Conservation (phyloP, 2,113 vertebrate species). For the Canis aureus region DNA sequence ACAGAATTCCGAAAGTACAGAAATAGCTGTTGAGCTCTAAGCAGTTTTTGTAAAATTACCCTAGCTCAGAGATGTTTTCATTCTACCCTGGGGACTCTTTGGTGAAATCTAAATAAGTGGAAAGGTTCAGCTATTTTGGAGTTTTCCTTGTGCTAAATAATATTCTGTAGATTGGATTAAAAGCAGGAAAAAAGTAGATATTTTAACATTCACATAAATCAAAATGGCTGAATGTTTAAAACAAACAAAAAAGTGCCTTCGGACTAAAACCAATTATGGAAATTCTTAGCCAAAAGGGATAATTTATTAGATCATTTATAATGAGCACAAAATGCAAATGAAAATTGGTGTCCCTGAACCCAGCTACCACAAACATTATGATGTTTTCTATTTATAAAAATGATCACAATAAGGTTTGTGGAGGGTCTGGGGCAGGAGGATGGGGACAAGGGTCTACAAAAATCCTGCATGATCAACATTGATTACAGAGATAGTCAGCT, state of each 20-base stretch:
- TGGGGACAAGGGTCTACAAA: neutral
- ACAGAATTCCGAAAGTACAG: conserved; percentile 83
- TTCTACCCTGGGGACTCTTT: conserved; percentile 79
- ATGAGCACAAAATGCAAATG: conserved; percentile 59
- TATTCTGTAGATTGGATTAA: conserved; percentile 78
- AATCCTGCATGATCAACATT: neutral
- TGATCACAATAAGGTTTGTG: conserved; percentile 55
- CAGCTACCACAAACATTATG: conserved; percentile 57
- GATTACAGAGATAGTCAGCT: neutral
- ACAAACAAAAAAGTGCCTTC: conserved; percentile 74
- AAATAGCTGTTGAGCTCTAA: conserved; percentile 82
- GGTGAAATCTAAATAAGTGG: conserved; percentile 83
- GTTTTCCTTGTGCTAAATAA: conserved; percentile 74
- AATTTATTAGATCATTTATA: conserved; percentile 83
- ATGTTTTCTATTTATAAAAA: conserved; percentile 74
- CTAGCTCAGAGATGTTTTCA: conserved; percentile 79
- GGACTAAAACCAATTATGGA: conserved; percentile 80
- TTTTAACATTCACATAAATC: conserved; percentile 81
- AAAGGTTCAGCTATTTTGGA: conserved; percentile 83
- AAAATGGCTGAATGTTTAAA: conserved; percentile 82
- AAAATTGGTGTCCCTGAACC: conserved; percentile 71
- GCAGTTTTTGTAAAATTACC: conserved; percentile 82
- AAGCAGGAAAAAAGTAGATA: conserved; percentile 63
- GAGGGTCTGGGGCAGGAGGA: neutral
- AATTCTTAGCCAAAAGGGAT: conserved; percentile 78